Evolutionary conservation across 2,888 invertebrate species (phyloP).

Genomic region (Panzeria rudis): DNA sequence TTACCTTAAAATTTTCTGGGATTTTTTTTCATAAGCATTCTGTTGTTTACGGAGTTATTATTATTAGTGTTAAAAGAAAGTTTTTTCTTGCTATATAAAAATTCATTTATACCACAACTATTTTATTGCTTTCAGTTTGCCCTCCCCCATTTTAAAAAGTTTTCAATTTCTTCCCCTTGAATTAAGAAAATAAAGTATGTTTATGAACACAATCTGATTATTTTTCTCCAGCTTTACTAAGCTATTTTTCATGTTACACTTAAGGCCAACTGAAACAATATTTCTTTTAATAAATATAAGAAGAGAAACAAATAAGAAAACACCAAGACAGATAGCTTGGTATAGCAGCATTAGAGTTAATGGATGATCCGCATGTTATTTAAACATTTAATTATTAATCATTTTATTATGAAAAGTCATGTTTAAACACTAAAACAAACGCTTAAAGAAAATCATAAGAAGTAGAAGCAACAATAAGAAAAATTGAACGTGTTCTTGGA

Average conservation of each 20-base stretch:
- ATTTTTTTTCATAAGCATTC: too few species aligned
- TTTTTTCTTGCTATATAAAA: too few species aligned
- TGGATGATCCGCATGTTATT: constrained; percentile 61
- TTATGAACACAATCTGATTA: constrained; percentile 30
- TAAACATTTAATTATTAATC: constrained; percentile 71
- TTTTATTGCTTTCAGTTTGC: too few species aligned
- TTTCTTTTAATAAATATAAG: constrained; percentile 8
- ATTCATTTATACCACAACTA: too few species aligned
- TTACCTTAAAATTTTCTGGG: too few species aligned
- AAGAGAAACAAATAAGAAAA: neutral
- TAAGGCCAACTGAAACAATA: constrained; percentile 34
- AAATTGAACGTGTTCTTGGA: constrained; percentile 47
- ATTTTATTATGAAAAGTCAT: constrained; percentile 68
- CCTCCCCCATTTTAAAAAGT: neutral
- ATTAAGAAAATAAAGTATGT: neutral
- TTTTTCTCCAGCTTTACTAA: neutral
- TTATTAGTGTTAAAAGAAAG: too few species aligned
- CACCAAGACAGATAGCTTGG: constrained; percentile 12
- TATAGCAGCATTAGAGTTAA: constrained; percentile 22
- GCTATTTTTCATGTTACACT: constrained; percentile 47
- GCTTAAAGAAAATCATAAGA: constrained; percentile 15
- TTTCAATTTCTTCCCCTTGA: neutral
- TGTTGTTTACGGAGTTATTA: too few species aligned
- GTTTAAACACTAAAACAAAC: constrained; percentile 62
- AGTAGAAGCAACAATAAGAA: constrained; percentile 1